These are phyloP conservation scores for Poecilia latipinna DNA, from an alignment of 2,113 vertebrate genomes.

Conservation along the genomic window DNA sequence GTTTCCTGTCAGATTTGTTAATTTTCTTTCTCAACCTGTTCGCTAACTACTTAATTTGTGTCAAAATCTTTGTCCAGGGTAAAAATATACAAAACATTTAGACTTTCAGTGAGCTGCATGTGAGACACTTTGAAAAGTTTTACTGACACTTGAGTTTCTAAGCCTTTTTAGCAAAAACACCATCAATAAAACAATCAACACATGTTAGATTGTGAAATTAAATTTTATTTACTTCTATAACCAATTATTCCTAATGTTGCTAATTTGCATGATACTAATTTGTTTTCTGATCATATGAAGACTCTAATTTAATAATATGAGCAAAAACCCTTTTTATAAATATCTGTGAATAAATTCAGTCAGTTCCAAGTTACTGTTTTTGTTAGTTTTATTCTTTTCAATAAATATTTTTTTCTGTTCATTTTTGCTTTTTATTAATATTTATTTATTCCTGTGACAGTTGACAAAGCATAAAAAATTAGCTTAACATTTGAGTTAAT, in stretches of 20 bases:
- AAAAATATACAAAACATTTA: no score
- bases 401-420: not conserved
- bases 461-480: not conserved
- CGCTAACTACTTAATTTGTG: no score
- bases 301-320: not conserved
- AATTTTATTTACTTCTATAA: not conserved
- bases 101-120: no score
- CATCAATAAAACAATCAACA: no score
- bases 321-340: not conserved
- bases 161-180: no score
- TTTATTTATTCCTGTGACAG: not conserved
- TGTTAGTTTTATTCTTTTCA: not conserved
- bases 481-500: not conserved
- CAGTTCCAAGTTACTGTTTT: not conserved
- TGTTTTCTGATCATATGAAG: not conserved
- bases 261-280: not conserved
- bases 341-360: not conserved
- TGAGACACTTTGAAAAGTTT: no score
- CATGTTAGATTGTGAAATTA: not conserved
- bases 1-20: no score
- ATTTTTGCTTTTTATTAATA: not conserved
- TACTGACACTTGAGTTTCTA: no score
- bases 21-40: no score
- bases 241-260: not conserved
- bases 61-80: no score